These are phyloP conservation scores for Gnatocerus cornutus DNA, from an alignment of 2,888 invertebrate genomes.

Conservation along the genomic window DNA sequence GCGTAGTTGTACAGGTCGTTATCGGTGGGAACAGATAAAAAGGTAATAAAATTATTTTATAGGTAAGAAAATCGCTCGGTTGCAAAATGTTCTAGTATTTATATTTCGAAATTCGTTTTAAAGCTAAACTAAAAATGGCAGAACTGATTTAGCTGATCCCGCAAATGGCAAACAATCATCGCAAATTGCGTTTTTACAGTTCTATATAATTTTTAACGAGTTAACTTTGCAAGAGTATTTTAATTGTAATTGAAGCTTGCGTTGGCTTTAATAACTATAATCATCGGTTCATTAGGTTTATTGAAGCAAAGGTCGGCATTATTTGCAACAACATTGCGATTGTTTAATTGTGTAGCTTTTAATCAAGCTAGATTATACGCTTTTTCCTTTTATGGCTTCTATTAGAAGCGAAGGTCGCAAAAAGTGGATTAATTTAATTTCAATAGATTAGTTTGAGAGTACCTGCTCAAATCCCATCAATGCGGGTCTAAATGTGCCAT, in stretches of 20 bases:
- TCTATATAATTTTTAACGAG: background rate
- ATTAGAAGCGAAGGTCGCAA: slow-evolving; percentile 14
- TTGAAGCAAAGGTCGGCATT: slow-evolving; percentile 17
- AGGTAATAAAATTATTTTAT: too few relatives aligned
- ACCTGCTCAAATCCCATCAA: slow-evolving; percentile 8
- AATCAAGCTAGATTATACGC: slow-evolving; percentile 21
- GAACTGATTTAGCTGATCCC: too few relatives aligned
- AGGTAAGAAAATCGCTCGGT: too few relatives aligned
- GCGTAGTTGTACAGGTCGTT: background rate
- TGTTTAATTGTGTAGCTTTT: slow-evolving; percentile 23
- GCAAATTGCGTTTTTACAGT: background rate
- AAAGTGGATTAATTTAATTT: slow-evolving; percentile 29
- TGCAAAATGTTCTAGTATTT: too few relatives aligned
- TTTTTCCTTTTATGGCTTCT: slow-evolving; percentile 18
- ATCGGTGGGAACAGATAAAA: background rate
- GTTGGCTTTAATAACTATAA: slow-evolving; percentile 14
- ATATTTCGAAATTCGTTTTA: too few relatives aligned
- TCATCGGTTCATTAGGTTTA: slow-evolving; percentile 19
- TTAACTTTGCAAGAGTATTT: slow-evolving; percentile 1
- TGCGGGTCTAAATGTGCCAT: slow-evolving; percentile 18
- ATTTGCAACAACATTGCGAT: slow-evolving; percentile 16
- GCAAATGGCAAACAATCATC: too few relatives aligned
- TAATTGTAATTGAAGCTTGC: slow-evolving; percentile 6
- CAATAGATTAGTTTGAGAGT: slow-evolving; percentile 18
- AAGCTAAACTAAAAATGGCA: too few relatives aligned